Percentiles rank a stretch among this genome's conserved stretches.
phyloP scores from a whole-genome alignment of 2,113 vertebrate species.

The Tapirus terrestris region DNA sequence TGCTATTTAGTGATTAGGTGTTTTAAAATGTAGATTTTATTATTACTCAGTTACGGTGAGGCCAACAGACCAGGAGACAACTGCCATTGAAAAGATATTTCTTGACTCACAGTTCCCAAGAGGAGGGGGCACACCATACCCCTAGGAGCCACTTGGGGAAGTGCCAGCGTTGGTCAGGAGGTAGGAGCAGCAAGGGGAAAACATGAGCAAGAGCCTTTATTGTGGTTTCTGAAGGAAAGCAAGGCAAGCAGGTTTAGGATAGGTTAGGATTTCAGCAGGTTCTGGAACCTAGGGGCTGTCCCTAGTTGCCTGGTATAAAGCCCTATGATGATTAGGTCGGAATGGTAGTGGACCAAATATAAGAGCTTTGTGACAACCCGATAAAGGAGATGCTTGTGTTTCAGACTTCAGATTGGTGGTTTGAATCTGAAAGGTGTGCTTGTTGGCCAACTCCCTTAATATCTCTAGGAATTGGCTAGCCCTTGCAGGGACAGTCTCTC shows the following conservation, averaged over 20 bases:
- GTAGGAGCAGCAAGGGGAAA: neutral
- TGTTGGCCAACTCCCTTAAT: neutral
- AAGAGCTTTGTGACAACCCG: neutral
- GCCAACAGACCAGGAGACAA: neutral
- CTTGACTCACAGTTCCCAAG: neutral
- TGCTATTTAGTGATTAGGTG: constrained; percentile 49
- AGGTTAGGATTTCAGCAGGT: neutral
- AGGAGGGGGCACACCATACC: accelerated
- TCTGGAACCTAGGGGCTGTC: neutral
- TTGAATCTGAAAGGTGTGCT: neutral
- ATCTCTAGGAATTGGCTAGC: neutral
- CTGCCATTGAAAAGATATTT: constrained; percentile 50
- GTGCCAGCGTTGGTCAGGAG: neutral
- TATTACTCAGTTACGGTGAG: neutral
- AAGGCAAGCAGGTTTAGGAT: neutral
- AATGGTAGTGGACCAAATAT: neutral
- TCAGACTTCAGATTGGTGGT: neutral
- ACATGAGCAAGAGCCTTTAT: neutral
- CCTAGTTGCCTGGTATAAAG: neutral
- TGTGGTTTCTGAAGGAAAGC: neutral
- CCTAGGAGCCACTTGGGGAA: neutral
- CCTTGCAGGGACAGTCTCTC: neutral
- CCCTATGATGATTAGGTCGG: neutral
- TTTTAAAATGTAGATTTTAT: neutral
- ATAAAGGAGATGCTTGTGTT: neutral